Evolutionary conservation across 2,888 invertebrate genomes (phyloP).

Genomic region (Taenaris catops): DNA sequence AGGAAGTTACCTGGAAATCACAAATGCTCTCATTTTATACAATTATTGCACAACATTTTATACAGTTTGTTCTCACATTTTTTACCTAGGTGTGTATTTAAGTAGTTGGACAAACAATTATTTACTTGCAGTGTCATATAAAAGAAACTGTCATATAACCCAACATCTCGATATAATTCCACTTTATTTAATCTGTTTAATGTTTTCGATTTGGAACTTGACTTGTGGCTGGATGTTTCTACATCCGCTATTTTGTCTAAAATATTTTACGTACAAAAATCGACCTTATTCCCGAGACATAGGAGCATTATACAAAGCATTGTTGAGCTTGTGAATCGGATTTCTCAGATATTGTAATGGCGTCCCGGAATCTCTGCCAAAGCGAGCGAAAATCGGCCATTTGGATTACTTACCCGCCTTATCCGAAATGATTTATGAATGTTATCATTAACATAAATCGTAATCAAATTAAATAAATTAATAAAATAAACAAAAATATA

Average conservation of each 20-base stretch:
- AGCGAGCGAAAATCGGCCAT: slow-evolving; percentile 54
- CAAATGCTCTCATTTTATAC: too few species aligned
- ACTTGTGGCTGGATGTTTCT: slow-evolving; percentile 50
- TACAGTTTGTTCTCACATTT: too few species aligned
- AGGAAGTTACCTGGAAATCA: too few species aligned
- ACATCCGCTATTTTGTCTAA: slow-evolving; percentile 28
- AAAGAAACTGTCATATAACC: too few species aligned
- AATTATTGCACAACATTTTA: too few species aligned
- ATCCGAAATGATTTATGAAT: slow-evolving; percentile 30
- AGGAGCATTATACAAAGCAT: slow-evolving; percentile 12
- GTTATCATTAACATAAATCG: too few species aligned
- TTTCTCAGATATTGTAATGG: slow-evolving; percentile 55
- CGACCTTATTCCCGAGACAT: slow-evolving; percentile 10
- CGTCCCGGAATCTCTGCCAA: slow-evolving; percentile 44
- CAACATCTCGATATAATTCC: slow-evolving; percentile 40
- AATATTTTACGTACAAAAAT: slow-evolving; percentile 21
- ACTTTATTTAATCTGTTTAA: slow-evolving; percentile 61
- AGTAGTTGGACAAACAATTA: too few species aligned
- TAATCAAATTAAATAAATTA: too few species aligned
- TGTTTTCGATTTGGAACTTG: slow-evolving; percentile 63
- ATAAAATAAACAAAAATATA: too few species aligned
- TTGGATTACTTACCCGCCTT: slow-evolving; percentile 48
- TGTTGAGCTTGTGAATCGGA: slow-evolving; percentile 31
- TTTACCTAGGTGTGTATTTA: too few species aligned
- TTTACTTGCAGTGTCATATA: too few species aligned